Evolutionary conservation across 2,797 vertebrate species (phyloP).

Genomic region (Triplophysa yarkandensis): DNA sequence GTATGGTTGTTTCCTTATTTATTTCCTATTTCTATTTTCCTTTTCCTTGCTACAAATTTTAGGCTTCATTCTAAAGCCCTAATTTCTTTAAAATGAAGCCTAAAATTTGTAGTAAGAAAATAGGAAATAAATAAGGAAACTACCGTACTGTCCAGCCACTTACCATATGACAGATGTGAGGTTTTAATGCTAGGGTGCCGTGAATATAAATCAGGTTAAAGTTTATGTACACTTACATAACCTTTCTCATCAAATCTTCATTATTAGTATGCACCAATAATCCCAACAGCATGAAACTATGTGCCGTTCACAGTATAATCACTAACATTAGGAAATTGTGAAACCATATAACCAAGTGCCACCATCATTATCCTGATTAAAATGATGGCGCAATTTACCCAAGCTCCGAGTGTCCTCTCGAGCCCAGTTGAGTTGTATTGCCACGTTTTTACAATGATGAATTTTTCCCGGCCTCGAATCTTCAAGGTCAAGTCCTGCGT

Average conservation of each 20-base stretch:
- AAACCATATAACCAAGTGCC: constrained; percentile 50
- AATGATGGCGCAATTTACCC: constrained; percentile 40
- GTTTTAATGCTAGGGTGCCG: neutral
- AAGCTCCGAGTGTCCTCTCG: constrained; percentile 26
- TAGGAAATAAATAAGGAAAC: too few relatives aligned
- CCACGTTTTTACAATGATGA: constrained; percentile 1
- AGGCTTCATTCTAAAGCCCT: too few relatives aligned
- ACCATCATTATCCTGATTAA: constrained; percentile 54
- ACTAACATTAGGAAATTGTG: constrained; percentile 40
- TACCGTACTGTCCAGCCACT: too few relatives aligned
- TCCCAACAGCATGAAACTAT: constrained; percentile 26
- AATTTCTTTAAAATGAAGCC: too few relatives aligned
- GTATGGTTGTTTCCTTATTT: too few relatives aligned
- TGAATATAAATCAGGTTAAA: constrained; percentile 17
- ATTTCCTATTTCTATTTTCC: too few relatives aligned
- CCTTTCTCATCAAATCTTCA: constrained; percentile 45
- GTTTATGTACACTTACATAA: constrained; percentile 39
- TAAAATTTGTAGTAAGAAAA: too few relatives aligned
- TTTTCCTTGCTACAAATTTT: too few relatives aligned
- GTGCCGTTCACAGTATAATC: constrained; percentile 6
- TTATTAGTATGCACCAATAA: constrained; percentile 40
- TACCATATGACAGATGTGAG: neutral
- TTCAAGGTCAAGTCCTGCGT: constrained; percentile 7
- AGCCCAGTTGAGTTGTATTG: constrained; percentile 17
- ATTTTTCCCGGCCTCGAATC: constrained; percentile 8